These are phyloP conservation scores for Scrobipalpa costella DNA, from an alignment of 2,888 invertebrate species.

Conservation along the genomic window DNA sequence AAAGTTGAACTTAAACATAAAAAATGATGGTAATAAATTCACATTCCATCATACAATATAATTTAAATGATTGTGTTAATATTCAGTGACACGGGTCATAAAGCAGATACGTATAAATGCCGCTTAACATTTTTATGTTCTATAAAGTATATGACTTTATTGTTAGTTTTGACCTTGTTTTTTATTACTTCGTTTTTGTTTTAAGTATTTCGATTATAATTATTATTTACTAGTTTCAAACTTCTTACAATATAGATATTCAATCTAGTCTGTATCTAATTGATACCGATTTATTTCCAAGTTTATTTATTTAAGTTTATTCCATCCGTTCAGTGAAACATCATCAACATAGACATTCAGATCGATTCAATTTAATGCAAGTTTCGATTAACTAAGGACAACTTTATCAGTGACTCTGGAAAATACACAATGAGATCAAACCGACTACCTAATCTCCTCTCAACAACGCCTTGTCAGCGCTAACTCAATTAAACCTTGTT, in stretches of 20 bases:
- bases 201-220: neutral
- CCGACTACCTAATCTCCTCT: neutral
- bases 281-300: no score
- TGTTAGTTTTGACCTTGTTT: constrained; percentile 23
- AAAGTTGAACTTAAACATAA: neutral
- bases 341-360: neutral
- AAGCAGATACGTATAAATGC: constrained; percentile 17
- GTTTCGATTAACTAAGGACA: neutral
- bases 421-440: neutral
- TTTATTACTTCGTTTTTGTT: neutral
- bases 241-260: no score
- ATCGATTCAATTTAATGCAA: neutral
- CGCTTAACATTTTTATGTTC: constrained; percentile 27
- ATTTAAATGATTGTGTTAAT: constrained; percentile 18
- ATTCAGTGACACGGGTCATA: constrained; percentile 21
- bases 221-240: neutral
- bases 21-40: neutral
- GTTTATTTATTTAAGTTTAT: no score
- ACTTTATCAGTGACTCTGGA: no score
- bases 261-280: no score
- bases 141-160: constrained; percentile 26
- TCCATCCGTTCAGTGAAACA: neutral
- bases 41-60: constrained; percentile 15
- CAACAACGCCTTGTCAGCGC: constrained; percentile 8
- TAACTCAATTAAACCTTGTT: constrained; percentile 14